Evolutionary conservation across 1,140 invertebrate species (phyloP).

Genomic region (Drosophila erecta): DNA sequence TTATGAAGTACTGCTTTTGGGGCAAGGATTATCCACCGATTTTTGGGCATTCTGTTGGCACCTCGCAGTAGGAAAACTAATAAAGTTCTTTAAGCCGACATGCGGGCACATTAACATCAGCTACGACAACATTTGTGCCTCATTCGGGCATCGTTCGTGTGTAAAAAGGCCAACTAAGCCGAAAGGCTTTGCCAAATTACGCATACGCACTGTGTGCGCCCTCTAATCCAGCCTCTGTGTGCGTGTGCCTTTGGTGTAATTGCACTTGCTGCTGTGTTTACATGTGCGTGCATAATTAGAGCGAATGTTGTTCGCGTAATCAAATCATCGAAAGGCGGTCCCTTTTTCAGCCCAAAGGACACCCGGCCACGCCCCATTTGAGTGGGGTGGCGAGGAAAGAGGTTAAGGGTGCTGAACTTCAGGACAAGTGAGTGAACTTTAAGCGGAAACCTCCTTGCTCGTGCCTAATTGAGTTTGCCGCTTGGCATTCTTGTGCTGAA

Average conservation of each 20-base stretch:
- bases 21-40: slow-evolving; percentile 12
- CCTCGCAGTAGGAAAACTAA: slow-evolving; percentile 16
- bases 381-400: slow-evolving; percentile 14
- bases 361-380: slow-evolving; percentile 5
- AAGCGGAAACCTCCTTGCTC: slow-evolving; percentile 24
- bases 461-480: slow-evolving; percentile 73
- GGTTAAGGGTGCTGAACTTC: not conserved
- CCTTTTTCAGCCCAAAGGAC: slow-evolving; percentile 23
- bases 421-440: slow-evolving; percentile 42
- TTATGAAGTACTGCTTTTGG: not conserved
- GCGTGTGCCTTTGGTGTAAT: slow-evolving; percentile 51
- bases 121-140: slow-evolving; percentile 16
- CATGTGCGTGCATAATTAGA: slow-evolving; percentile 81
- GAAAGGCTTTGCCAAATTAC: slow-evolving; percentile 62
- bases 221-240: slow-evolving; percentile 50
- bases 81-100: slow-evolving; percentile 15
- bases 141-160: slow-evolving; percentile 9
- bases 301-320: slow-evolving; percentile 75
- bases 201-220: slow-evolving; percentile 69
- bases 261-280: slow-evolving; percentile 75
- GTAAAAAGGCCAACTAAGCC: slow-evolving; percentile 44
- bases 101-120: slow-evolving; percentile 23
- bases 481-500: slow-evolving; percentile 19
- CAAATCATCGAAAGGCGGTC: slow-evolving; percentile 62
- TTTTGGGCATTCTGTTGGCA: slow-evolving; percentile 1